Evolutionary conservation across 2,797 vertebrate genomes (phyloP).

Genomic region (Emys orbicularis): DNA sequence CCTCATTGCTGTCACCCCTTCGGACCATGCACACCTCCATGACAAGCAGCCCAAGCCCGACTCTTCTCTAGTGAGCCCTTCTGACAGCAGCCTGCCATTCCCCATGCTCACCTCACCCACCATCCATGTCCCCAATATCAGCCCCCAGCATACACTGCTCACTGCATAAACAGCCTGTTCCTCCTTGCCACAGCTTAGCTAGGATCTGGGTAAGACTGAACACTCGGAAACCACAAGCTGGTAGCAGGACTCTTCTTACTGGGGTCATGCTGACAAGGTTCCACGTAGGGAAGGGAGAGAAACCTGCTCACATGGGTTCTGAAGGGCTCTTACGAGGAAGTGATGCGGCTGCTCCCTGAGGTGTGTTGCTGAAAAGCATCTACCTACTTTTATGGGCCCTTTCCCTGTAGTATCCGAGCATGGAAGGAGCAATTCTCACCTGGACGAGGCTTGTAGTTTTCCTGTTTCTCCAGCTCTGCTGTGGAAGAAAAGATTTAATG

Average conservation of each 20-base stretch:
- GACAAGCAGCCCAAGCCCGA: not conserved
- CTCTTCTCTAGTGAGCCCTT: not conserved
- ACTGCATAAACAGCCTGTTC: not conserved
- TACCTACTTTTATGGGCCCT: not conserved
- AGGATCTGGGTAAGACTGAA: not conserved
- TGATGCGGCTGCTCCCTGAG: not conserved
- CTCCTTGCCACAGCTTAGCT: not conserved
- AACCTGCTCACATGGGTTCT: not conserved
- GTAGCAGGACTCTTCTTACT: not conserved
- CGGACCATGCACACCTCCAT: not conserved
- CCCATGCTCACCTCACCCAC: not conserved
- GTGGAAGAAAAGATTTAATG: not conserved
- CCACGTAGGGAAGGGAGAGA: not conserved
- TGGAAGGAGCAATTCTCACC: slow-evolving; percentile 46
- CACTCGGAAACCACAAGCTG: not conserved
- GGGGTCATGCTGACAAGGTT: not conserved
- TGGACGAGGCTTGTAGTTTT: slow-evolving; percentile 17
- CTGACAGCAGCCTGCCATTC: not conserved
- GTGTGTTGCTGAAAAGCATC: not conserved
- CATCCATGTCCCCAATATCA: not conserved
- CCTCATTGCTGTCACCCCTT: not conserved
- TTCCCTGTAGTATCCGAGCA: fast-evolving
- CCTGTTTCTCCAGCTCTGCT: slow-evolving; percentile 52
- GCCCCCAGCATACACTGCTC: not conserved
- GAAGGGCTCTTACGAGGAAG: not conserved